A percentile compares a stretch with the other conserved stretches of the same genome.
These are phyloP conservation scores for Philereme vetulata DNA, from an alignment of 2,888 invertebrate species.

Conservation along the genomic window DNA sequence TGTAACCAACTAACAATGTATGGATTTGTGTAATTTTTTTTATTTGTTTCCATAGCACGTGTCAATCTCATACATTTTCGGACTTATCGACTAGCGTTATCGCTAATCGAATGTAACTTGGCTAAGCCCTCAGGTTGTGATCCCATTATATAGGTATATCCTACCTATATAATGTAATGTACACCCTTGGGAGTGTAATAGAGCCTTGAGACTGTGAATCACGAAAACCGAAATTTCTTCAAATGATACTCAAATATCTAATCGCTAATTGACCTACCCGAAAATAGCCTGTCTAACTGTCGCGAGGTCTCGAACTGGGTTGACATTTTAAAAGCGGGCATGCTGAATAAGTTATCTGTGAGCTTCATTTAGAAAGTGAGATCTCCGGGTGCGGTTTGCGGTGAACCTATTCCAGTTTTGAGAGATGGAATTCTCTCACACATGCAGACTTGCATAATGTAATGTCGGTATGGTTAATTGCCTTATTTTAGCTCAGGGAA, in stretches of 20 bases:
- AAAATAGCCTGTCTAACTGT: slow-evolving; percentile 24
- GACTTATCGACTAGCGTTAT: too few relatives aligned
- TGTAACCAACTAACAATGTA: too few relatives aligned
- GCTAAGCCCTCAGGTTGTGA: too few relatives aligned
- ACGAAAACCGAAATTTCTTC: slow-evolving; percentile 57
- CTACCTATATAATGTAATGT: too few relatives aligned
- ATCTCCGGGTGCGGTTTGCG: slow-evolving; percentile 47
- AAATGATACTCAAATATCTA: slow-evolving; percentile 12
- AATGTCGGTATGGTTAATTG: slow-evolving; percentile 47
- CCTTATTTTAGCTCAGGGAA: slow-evolving; percentile 60
- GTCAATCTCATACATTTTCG: too few relatives aligned
- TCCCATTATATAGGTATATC: too few relatives aligned
- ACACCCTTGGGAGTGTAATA: too few relatives aligned
- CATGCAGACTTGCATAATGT: slow-evolving; percentile 41
- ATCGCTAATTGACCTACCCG: slow-evolving; percentile 23
- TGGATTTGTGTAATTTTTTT: too few relatives aligned
- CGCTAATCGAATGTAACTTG: too few relatives aligned
- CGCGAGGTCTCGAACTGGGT: slow-evolving; percentile 42
- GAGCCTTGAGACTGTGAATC: too few relatives aligned
- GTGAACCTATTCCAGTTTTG: slow-evolving; percentile 39
- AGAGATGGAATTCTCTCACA: slow-evolving; percentile 33
- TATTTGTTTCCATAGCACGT: too few relatives aligned
- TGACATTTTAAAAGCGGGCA: slow-evolving; percentile 54
- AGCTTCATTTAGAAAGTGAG: slow-evolving; percentile 54
- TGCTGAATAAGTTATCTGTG: slow-evolving; percentile 45